Base-by-base conservation (phyloP, 2,888 invertebrate species). In the Pristionchus fissidentatus region DNA sequence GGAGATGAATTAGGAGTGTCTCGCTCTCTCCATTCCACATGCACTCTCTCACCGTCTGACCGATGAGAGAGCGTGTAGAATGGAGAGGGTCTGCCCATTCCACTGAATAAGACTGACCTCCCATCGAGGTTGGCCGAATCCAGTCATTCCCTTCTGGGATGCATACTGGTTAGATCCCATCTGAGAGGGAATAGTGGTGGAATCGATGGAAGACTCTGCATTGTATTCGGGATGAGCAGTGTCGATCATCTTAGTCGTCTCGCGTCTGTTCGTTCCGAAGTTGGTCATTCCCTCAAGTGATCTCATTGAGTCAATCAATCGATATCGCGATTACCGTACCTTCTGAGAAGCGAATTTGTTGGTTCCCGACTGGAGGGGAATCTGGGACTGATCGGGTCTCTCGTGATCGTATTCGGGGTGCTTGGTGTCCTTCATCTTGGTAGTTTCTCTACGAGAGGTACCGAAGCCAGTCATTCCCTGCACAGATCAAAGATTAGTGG, bases 351-450 rank as follows among this genome's bases (percentile, higher is more conserved):
- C 91, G 87, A 90, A 91, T 78, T 88, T 90, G 89, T 91, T 91
- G 83, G 90, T 90, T 86, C 92, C 92, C 62, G 90, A 91, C 86
- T 92, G 92, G 29, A 92, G 88, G 73, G 92, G 92, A 83, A 92
- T 92, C 85, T 90, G 88, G 26, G 88, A 86, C 86, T 92, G 92
- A 84, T 92, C 92, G 73, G 91, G 90, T 70, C 87, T 88, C 87
- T 92, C 92, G 88, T 90, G 90, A 84, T 90, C 88, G 86, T 92
- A 92, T 78, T 92, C 92, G 57, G 92, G 92, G 85, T 92, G 92
- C 86, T 92, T 92, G 62, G 90, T 86, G 86, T 92, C 92, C 84
- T 88, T 62, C 91, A 92, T 92, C 86, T 90, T 91, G 32, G 92
- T 92, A 83, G 91, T 90, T 87, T 92, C 92, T 86, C 92, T 92